These are phyloP conservation scores for Zonotrichia albicollis DNA, from an alignment of 2,797 vertebrate genomes.

Conservation along the genomic window DNA sequence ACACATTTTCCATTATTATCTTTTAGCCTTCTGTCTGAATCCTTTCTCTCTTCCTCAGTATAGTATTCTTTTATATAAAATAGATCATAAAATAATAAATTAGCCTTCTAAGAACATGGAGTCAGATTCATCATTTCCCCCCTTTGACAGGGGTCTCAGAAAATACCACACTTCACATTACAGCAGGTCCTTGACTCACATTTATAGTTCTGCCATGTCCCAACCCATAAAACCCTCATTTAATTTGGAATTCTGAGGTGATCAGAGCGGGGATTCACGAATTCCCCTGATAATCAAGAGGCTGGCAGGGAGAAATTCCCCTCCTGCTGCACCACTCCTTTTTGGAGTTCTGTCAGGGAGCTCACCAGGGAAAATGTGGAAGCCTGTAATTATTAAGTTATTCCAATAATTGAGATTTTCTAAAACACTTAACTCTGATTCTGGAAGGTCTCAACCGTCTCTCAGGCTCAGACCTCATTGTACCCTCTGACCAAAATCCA, in stretches of 20 bases:
- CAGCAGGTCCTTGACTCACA: neutral
- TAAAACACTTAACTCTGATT: neutral
- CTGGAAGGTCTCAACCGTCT: neutral
- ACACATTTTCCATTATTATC: too few relatives aligned
- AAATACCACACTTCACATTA: neutral
- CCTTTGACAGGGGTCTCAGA: too few relatives aligned
- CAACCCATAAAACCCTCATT: fast-evolving
- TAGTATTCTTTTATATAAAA: too few relatives aligned
- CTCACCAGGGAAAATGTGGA: fast-evolving
- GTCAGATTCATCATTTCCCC: too few relatives aligned
- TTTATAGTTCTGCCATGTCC: neutral
- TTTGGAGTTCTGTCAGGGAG: neutral
- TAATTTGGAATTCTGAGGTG: too few relatives aligned
- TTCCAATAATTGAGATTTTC: neutral
- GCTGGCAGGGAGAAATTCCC: neutral
- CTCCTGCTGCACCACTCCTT: neutral
- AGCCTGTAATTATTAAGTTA: neutral
- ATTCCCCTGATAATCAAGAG: neutral
- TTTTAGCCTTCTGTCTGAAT: too few relatives aligned
- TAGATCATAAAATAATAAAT: too few relatives aligned
- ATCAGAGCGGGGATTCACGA: neutral
- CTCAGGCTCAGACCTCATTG: neutral
- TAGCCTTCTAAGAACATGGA: too few relatives aligned
- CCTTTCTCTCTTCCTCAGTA: too few relatives aligned
- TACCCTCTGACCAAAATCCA: neutral